Conservation (phyloP, 2,888 invertebrate genomes). For the Eupithecia inturbata region DNA sequence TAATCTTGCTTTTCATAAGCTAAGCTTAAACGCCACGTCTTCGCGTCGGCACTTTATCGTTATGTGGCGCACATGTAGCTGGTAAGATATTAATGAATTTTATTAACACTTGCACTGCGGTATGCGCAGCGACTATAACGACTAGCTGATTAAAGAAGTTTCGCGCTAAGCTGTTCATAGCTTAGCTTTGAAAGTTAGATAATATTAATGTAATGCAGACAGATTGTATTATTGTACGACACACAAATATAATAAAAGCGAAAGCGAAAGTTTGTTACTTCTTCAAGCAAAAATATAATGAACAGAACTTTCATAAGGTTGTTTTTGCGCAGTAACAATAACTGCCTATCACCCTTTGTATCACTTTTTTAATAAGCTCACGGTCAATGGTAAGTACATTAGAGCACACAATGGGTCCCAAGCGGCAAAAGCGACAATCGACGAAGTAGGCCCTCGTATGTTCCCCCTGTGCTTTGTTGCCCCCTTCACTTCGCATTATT, state of each 20-base stretch:
- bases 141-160: neutral
- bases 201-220: neutral
- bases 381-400: constrained; percentile 48
- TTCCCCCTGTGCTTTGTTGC: constrained; percentile 46
- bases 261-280: neutral
- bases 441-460: constrained; percentile 32
- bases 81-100: neutral
- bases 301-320: neutral
- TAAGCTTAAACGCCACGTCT: neutral
- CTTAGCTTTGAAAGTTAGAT: neutral
- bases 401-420: constrained; percentile 54
- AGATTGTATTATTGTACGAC: neutral
- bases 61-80: neutral
- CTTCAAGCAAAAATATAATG: neutral
- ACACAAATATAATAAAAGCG: neutral
- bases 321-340: neutral
- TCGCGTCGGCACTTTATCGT: neutral
- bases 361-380: constrained; percentile 32
- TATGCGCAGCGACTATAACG: neutral
- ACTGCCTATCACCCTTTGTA: constrained; percentile 6
- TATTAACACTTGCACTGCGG: neutral
- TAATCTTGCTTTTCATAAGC: neutral
- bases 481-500: constrained; percentile 48
- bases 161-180: too few relatives aligned
- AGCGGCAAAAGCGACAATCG: constrained; percentile 63